Base-by-base conservation (phyloP, 2,797 vertebrate species). In the Aulostomus chinensis region DNA sequence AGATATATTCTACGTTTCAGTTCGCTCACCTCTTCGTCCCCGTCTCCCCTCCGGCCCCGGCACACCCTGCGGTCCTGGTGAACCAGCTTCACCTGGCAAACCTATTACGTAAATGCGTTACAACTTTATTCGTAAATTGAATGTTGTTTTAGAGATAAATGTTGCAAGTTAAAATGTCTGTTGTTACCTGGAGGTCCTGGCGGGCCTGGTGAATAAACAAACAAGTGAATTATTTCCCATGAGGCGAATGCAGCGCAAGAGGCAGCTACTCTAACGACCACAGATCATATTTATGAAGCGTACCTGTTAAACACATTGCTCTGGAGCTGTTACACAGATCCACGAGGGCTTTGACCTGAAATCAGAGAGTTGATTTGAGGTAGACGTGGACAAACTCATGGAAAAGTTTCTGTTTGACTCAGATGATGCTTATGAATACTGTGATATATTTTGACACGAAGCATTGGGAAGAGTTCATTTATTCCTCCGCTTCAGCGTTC, bases 281-380 rank as follows among this genome's bases (percentile, higher is more conserved):
- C 9, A 33, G 12, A 22, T 11, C 59, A 17, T 33, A 40, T 18
- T 55, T 32, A 12, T 11, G 28, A 52, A 1, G 2, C 9, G n/a
- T 88, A 97, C 95, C 95, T 91, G 91, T 92, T 75, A 94, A 81
- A 69, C 94, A 97, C 13, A 94, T 72, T 42, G 93, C 93, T 83
- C 80, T 91, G 25, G 92, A 92, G 76, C 77, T 92, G 76, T 93
- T 94, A 71, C 95, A 97, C 36, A 97, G 80, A 60, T 94, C 93
- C 47, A 91, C 29, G 68, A 96, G 88, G 45, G 90, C 82, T 40
- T 90, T 92, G 41, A 94, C 75, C 95, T 97, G 83, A 58, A 39
- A 66, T 15, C n/a, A n/a, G n/a, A n/a, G n/a, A n/a, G n/a, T n/a
- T n/a, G n/a, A n/a, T n/a, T n/a, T n/a, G n/a, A n/a, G n/a, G n/a